phyloP scores from a whole-genome alignment of 2,888 invertebrate species.

The Muscina levida region DNA sequence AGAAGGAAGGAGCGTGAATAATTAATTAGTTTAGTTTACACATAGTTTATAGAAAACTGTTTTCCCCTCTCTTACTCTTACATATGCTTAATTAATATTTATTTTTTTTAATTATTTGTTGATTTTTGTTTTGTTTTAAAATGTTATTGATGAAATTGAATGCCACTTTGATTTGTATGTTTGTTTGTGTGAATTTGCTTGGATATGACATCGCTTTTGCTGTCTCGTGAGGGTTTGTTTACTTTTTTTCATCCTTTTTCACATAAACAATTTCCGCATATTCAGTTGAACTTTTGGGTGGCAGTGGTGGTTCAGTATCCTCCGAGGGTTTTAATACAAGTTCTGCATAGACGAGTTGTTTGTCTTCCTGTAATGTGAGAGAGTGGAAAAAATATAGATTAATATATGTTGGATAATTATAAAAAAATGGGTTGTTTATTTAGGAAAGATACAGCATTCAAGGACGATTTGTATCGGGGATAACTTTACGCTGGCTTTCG shows the following conservation, averaged over 20 bases:
- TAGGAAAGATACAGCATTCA: background rate
- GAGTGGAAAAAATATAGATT: slow-evolving; percentile 1
- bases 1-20: slow-evolving; percentile 4
- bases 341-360: slow-evolving; percentile 87
- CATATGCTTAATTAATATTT: slow-evolving; percentile 42
- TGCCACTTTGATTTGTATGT: slow-evolving; percentile 33
- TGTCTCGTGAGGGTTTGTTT: slow-evolving; percentile 36
- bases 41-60: slow-evolving; percentile 58
- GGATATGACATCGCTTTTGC: background rate
- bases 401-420: background rate
- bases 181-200: background rate
- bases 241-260: slow-evolving; percentile 71
- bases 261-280: slow-evolving; percentile 91
- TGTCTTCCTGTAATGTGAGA: slow-evolving; percentile 80
- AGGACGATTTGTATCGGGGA: background rate
- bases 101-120: slow-evolving; percentile 34
- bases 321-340: slow-evolving; percentile 82
- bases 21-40: slow-evolving; percentile 53
- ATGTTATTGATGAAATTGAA: slow-evolving; percentile 38
- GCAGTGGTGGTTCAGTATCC: slow-evolving; percentile 74
- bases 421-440: background rate
- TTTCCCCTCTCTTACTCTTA: slow-evolving; percentile 14
- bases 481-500: background rate
- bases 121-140: slow-evolving; percentile 10
- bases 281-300: slow-evolving; percentile 84